Percentiles rank a stretch among this genome's conserved stretches.
Evolutionary conservation across 2,113 vertebrate species (phyloP).

Genomic region (Thalassarche chlororhynchos): DNA sequence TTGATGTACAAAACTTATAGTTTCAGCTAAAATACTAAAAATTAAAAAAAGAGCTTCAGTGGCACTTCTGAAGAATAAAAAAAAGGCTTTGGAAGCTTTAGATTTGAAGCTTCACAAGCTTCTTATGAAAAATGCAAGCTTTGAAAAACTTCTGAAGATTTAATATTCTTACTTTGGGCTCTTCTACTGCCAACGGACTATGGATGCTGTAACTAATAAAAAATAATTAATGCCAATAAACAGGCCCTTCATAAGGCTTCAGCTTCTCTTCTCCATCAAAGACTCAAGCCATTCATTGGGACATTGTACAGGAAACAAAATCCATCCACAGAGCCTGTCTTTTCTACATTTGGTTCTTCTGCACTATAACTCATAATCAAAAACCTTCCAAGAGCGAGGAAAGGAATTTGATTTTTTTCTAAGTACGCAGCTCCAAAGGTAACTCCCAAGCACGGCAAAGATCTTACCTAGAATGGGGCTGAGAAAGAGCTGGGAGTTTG

Average conservation of each 20-base stretch:
- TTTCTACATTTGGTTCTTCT: not conserved
- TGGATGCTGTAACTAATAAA: slow-evolving; percentile 63
- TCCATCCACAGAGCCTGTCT: not conserved
- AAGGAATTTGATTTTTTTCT: not conserved
- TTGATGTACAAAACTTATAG: slow-evolving; percentile 16
- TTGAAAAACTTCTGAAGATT: slow-evolving; percentile 73
- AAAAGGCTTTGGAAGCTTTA: slow-evolving; percentile 61
- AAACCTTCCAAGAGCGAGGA: not conserved
- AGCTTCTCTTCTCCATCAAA: slow-evolving; percentile 56
- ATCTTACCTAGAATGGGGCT: not conserved
- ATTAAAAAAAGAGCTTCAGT: slow-evolving; percentile 30
- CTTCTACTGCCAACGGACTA: slow-evolving; percentile 56
- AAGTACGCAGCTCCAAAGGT: not conserved
- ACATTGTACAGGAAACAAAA: not conserved
- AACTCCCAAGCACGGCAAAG: not conserved
- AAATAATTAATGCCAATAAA: slow-evolving; percentile 74
- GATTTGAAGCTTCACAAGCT: slow-evolving; percentile 70
- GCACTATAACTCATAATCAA: not conserved
- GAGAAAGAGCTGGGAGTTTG: not conserved
- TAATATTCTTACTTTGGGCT: slow-evolving; percentile 67
- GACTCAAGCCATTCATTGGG: not conserved
- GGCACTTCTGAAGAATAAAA: slow-evolving; percentile 64
- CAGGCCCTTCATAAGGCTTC: slow-evolving; percentile 55
- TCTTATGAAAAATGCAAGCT: slow-evolving; percentile 74
- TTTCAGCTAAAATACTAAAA: slow-evolving; percentile 60